phyloP scores from a whole-genome alignment of 2,113 vertebrate species.

The Proterorhinus semilunaris region DNA sequence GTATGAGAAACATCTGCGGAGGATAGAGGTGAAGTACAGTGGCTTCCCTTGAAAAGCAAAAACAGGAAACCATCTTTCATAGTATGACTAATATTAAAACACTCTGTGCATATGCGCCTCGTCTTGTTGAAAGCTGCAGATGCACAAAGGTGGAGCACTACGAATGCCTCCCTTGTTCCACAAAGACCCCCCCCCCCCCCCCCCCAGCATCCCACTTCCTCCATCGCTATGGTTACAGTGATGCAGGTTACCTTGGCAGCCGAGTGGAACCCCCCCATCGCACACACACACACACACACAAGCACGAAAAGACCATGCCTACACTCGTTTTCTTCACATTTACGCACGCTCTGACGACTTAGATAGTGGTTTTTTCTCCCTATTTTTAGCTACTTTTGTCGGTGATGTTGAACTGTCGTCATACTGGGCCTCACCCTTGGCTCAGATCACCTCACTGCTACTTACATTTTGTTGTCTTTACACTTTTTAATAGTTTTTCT shows the following conservation, averaged over 20 bases:
- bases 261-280: slow-evolving; percentile 32
- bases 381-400: slow-evolving; percentile 25
- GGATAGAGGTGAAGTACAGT: not conserved
- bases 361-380: slow-evolving; percentile 19
- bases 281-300: slow-evolving; percentile 34
- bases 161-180: slow-evolving; percentile 33
- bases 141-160: slow-evolving; percentile 24
- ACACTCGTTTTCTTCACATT: slow-evolving; percentile 7
- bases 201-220: slow-evolving; percentile 7
- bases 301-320: slow-evolving; percentile 33
- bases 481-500: not conserved
- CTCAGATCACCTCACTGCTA: not conserved
- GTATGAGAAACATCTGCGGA: not conserved
- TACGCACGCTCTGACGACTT: slow-evolving; percentile 45
- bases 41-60: not conserved
- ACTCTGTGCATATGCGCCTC: not conserved
- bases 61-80: not conserved
- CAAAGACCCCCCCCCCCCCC: slow-evolving; percentile 2
- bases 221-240: slow-evolving; percentile 66
- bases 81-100: not conserved
- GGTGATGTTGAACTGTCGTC: not conserved
- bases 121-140: slow-evolving; percentile 2
- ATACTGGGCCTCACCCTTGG: slow-evolving; percentile 4
- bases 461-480: not conserved
- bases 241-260: slow-evolving; percentile 70